Base-by-base conservation (phyloP, 64 coral and sea anemone species). In the Pachyseris speciosa region DNA sequence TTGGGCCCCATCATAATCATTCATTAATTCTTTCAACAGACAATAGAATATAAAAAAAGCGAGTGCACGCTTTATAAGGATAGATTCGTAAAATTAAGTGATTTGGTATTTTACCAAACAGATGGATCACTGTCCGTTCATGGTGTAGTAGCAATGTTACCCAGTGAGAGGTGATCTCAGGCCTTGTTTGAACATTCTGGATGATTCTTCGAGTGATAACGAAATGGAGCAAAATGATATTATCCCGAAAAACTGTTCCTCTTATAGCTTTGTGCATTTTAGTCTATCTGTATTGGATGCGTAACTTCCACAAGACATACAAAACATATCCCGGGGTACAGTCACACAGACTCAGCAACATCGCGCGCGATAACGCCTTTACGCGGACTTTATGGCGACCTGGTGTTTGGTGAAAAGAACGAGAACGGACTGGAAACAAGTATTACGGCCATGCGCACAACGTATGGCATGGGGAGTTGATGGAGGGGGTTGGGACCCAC, bases 361-460 rank as follows among this genome's bases (percentile, higher is more conserved):
- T 2, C 77, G 37, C 77, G 51, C 77, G 77, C 53, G 53, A 80
- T 5, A 60, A 80, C 32, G 77, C 51, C 51, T 60, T 40, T 60
- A 60, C 28, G 89, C 64, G 55, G 89, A 91, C 17, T 91, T 91
- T 13, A 48, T 91, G n/a, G 17, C 26, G 15, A 60, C 78, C 7
- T 96, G 95, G 95, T 96, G 95, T 44, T 9, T 48, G 2, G 69
- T 90, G 25, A 93, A 28, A 50, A 47, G 63, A 31, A 47, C 52
- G 38, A 57, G 73, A 29, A 85, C 70, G 29, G 91, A 96, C 86
- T 96, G 94, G 94, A 85, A 86, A 29, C 33, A 26, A 40, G 44
- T 93, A 3, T 71, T 78, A 47, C 27, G 67, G 42, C 90, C 94
- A 9, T 96, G 94, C 34, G 49, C 60, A 50, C 52, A 85, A 2